phyloP scores from a whole-genome alignment of 2,797 vertebrate genomes.

The Loris lydekkerianus region DNA sequence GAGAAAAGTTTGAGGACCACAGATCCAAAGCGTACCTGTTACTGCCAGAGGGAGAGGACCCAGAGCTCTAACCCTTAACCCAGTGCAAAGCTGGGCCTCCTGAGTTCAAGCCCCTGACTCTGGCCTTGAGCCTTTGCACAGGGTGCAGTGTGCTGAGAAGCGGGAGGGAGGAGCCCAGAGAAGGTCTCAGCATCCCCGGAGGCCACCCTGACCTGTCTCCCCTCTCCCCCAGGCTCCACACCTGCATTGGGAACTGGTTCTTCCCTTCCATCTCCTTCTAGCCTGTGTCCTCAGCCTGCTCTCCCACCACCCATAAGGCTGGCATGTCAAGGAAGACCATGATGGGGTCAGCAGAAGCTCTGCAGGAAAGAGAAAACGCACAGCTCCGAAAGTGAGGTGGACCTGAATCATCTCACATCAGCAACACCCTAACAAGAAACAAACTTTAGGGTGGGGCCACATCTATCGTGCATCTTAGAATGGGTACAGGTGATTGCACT shows the following conservation, averaged over 20 bases:
- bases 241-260: accelerated
- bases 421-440: neutral
- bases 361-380: neutral
- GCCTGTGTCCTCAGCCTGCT: neutral
- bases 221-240: neutral
- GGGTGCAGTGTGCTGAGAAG: accelerated
- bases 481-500: too few species aligned
- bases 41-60: accelerated
- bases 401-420: neutral
- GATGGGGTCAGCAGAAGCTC: neutral
- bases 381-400: accelerated
- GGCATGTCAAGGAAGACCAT: accelerated
- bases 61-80: neutral
- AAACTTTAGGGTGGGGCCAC: neutral
- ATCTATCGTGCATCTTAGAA: too few species aligned
- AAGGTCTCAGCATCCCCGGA: neutral
- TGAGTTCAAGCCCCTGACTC: neutral
- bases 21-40: neutral
- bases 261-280: accelerated
- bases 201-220: accelerated
- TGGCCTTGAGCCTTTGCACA: too few species aligned
- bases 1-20: neutral
- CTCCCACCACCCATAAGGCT: neutral
- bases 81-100: neutral
- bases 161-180: neutral